Base-by-base conservation (phyloP, 2,888 invertebrate species). In the Drosophila pullipes region DNA sequence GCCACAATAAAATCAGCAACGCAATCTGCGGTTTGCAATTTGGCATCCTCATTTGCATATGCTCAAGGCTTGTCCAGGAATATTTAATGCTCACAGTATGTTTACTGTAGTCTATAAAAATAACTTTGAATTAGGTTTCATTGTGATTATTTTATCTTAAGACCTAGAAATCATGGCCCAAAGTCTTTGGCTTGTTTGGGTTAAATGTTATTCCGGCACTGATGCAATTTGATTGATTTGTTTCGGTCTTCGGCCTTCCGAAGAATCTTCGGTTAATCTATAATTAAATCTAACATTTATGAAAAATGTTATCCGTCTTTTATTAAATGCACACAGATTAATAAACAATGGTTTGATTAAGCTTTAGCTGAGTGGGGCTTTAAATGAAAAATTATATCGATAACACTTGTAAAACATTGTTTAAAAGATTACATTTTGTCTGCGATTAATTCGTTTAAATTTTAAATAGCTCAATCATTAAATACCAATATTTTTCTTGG, bases 281-380 rank as follows among this genome's bases (percentile, higher is more conserved):
- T 60, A 63, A 75, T 80, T 70, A 70, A 76, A 62, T 75, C 77
- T 52, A 58, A 13, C 39, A 60, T 75, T 69, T 69, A 39, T 39
- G 13, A 44, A 25, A 54, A 58, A 49, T 59, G 69, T 69, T 41
- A 52, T 41, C 13, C 11, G 41, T 57, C 50, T 50, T 41, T 68
- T 49, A 58, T 57, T 22, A 41, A 69, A 30, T 35, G 16, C 28
- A 41, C 30, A 61, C 37, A 53, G n/a, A 28, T n/a, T n/a, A 9
- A 35, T 16, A 37, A n/a, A 28, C 37, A 16, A 49, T 47, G 41
- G 37, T 57, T 63, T 33, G 50, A 50, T 71, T 55, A 33, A 4
- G 41, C 31, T 25, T 31, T n/a, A 50, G 50, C n/a, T n/a, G 37
- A 70, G n/a, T 65, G 73, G 60, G 41, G 60, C 35, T 35, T 33